A percentile compares a stretch with the other conserved stretches of the same genome.
These are phyloP conservation scores for Sturnira hondurensis DNA, from an alignment of 2,113 vertebrate species.

Conservation along the genomic window DNA sequence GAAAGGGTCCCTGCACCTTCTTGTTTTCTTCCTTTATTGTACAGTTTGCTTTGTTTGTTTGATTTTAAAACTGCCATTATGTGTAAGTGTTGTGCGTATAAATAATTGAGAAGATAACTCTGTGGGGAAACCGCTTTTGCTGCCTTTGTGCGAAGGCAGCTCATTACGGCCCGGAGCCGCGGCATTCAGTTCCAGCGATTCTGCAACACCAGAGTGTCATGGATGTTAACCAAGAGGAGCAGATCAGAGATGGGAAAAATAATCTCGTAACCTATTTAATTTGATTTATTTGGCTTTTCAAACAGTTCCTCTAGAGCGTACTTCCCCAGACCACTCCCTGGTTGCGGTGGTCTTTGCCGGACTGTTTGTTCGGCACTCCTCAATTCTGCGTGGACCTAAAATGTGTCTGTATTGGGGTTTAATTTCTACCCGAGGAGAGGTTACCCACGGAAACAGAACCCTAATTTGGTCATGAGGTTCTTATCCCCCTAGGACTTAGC, in stretches of 20 bases:
- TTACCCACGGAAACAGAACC: constrained; percentile 74
- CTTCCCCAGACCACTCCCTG: constrained; percentile 51
- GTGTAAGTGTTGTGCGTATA: constrained; percentile 82
- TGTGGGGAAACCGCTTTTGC: constrained; percentile 78
- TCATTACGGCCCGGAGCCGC: constrained; percentile 74
- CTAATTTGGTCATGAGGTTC: constrained; percentile 64
- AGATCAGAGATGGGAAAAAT: constrained; percentile 72
- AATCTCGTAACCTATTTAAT: constrained; percentile 74
- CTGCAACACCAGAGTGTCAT: constrained; percentile 61
- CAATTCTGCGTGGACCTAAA: constrained; percentile 63
- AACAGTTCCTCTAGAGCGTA: constrained; percentile 60
- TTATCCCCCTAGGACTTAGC: constrained; percentile 68
- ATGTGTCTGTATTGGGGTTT: constrained; percentile 66
- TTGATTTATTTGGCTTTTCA: constrained; percentile 73
- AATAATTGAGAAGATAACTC: constrained; percentile 84
- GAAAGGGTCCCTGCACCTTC: constrained; percentile 76
- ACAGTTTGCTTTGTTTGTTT: constrained; percentile 86
- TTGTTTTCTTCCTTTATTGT: constrained; percentile 86
- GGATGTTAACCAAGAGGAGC: constrained; percentile 69
- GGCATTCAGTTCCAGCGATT: constrained; percentile 69
- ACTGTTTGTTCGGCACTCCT: constrained; percentile 15
- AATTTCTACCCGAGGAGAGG: constrained; percentile 76
- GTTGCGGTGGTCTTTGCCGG: constrained; percentile 43
- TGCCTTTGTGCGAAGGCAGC: constrained; percentile 77
- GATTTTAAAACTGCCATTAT: constrained; percentile 86